A percentile compares a stretch with the other conserved stretches of the same genome.
phyloP scores from a whole-genome alignment of 2,888 invertebrate species.

The Imbricaverruca yamaguchii region DNA sequence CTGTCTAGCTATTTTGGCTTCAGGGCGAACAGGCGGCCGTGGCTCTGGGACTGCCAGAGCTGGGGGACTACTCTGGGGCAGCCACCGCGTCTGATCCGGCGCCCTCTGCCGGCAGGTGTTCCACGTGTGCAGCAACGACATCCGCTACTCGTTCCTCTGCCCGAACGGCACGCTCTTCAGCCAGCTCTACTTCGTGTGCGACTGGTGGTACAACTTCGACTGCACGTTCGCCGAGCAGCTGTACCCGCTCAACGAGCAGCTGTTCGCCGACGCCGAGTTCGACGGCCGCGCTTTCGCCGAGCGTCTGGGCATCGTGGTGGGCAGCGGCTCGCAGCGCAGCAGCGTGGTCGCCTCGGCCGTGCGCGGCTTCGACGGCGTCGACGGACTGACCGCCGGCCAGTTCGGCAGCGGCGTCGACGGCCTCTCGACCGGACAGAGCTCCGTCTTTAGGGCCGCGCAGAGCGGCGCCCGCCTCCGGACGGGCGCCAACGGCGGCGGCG shows the following conservation, averaged over 20 bases:
- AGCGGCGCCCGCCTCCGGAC: no score
- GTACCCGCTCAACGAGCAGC: conserved; percentile 44
- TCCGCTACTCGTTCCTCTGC: conserved; percentile 51
- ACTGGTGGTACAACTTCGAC: conserved; percentile 61
- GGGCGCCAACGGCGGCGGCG: not conserved
- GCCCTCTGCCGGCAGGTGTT: conserved; percentile 21
- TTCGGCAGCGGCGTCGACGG: not conserved
- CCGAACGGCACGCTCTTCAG: conserved; percentile 60
- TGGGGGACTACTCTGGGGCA: no score
- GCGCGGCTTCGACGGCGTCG: not conserved
- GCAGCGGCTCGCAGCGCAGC: not conserved
- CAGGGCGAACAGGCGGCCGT: no score
- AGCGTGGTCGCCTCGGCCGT: not conserved
- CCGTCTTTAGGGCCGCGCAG: no score
- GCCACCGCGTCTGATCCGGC: no score
- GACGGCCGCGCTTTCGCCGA: not conserved
- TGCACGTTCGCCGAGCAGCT: conserved; percentile 48
- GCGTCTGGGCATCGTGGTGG: not conserved
- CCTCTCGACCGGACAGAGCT: no score
- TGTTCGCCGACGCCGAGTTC: conserved; percentile 32
- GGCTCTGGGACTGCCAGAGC: no score
- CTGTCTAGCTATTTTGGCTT: no score
- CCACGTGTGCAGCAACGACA: conserved; percentile 29
- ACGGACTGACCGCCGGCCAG: not conserved
- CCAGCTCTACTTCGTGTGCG: conserved; percentile 57